These are phyloP conservation scores for Mus spicilegus DNA, from an alignment of 2,113 vertebrate genomes.

Conservation along the genomic window DNA sequence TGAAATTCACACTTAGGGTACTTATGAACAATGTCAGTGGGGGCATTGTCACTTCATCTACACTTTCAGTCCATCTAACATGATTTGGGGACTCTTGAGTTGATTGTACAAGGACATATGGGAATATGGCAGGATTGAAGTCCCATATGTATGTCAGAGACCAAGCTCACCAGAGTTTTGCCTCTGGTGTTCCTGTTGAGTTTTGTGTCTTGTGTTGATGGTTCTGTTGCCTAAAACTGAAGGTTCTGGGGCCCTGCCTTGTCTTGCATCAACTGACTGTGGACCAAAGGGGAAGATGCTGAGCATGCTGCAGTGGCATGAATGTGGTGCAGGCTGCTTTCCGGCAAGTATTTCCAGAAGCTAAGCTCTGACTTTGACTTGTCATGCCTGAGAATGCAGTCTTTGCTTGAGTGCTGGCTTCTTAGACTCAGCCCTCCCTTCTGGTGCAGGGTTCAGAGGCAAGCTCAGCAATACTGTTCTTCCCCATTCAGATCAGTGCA, in stretches of 20 bases:
- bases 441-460: background rate
- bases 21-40: background rate
- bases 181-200: background rate
- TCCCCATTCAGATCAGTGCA: background rate
- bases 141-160: background rate
- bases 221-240: background rate
- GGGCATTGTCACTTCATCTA: background rate
- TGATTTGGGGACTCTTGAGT: background rate
- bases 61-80: background rate
- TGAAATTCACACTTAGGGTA: conserved; percentile 1
- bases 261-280: background rate
- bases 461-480: background rate
- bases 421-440: background rate
- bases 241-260: background rate
- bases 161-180: background rate
- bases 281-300: background rate
- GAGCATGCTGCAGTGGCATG: background rate
- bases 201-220: background rate
- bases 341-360: background rate
- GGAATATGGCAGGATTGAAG: background rate
- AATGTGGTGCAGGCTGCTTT: background rate
- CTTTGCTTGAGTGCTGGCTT: background rate
- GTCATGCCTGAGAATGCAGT: background rate
- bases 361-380: background rate
- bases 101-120: background rate